Conservation (phyloP, 2,888 invertebrate species). For the Scelioninae gen. 1 region DNA sequence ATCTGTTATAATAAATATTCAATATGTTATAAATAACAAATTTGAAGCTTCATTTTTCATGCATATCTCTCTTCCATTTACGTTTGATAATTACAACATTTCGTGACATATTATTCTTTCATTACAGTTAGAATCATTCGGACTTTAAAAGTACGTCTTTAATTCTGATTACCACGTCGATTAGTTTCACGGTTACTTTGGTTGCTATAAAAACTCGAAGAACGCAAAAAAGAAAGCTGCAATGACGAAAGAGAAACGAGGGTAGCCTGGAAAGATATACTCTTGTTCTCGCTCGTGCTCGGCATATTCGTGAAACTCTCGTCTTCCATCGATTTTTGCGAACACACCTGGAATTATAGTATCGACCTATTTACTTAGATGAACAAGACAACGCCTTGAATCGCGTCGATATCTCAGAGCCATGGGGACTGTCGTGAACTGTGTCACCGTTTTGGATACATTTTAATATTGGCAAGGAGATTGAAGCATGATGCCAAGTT, state of each 20-base stretch:
- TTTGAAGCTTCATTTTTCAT: too few relatives aligned
- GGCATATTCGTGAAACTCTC: slow-evolving; percentile 40
- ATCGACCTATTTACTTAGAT: slow-evolving; percentile 69
- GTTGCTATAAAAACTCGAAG: too few relatives aligned
- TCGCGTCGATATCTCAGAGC: slow-evolving; percentile 39
- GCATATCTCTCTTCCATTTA: too few relatives aligned
- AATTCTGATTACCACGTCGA: too few relatives aligned
- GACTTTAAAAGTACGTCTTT: too few relatives aligned
- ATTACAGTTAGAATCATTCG: too few relatives aligned
- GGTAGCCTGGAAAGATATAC: slow-evolving; percentile 39
- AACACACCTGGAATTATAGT: slow-evolving; percentile 65
- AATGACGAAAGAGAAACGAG: slow-evolving; percentile 10
- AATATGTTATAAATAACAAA: too few relatives aligned
- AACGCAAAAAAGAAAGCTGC: too few relatives aligned
- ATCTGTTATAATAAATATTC: too few relatives aligned
- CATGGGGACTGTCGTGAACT: slow-evolving; percentile 40
- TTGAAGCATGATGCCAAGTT: slow-evolving; percentile 15
- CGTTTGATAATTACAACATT: too few relatives aligned
- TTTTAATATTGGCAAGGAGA: slow-evolving; percentile 42
- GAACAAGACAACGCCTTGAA: slow-evolving; percentile 66
- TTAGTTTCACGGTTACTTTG: too few relatives aligned
- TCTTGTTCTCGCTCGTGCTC: slow-evolving; percentile 36
- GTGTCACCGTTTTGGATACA: slow-evolving; percentile 34
- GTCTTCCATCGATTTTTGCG: slow-evolving; percentile 63
- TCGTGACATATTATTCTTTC: too few relatives aligned